Evolutionary conservation across 2,797 vertebrate genomes (phyloP).

Genomic region (Mormyrops attenuatus): DNA sequence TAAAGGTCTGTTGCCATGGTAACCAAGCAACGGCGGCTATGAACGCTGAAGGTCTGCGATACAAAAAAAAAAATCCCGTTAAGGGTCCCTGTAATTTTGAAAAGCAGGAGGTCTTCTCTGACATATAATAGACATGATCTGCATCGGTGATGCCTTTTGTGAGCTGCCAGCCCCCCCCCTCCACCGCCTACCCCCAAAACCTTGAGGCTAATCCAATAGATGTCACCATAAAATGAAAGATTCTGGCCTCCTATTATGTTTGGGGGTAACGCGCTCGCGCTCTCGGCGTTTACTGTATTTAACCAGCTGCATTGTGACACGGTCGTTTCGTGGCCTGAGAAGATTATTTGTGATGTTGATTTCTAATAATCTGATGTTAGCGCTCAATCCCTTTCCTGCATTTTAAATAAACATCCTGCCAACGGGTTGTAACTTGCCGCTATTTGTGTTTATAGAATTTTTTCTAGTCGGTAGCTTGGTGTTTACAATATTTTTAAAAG

Average conservation of each 20-base stretch:
- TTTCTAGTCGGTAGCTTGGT: not conserved
- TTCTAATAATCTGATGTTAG: not conserved
- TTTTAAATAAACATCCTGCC: not conserved
- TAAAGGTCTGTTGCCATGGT: constrained; percentile 77
- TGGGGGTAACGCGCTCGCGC: constrained; percentile 17
- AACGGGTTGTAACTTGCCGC: not conserved
- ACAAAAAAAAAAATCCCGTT: constrained; percentile 57
- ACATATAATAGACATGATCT: constrained; percentile 57
- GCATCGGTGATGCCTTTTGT: constrained; percentile 60
- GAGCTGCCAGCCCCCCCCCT: constrained; percentile 23
- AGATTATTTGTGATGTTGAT: not conserved
- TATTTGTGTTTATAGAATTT: not conserved
- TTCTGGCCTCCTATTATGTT: constrained; percentile 43
- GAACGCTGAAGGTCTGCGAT: constrained; percentile 67
- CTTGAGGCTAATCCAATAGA: constrained; percentile 60
- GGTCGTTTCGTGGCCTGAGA: not conserved
- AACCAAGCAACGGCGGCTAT: constrained; percentile 68
- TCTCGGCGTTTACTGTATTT: not conserved
- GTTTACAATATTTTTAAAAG: not conserved
- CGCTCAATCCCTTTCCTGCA: not conserved
- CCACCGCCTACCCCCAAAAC: constrained; percentile 53
- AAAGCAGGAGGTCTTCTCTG: constrained; percentile 39
- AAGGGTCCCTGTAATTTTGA: constrained; percentile 69
- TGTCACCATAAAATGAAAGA: constrained; percentile 46
- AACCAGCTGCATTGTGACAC: not conserved